Evolutionary conservation across 1,140 invertebrate species (phyloP).

Genomic region (Aphidius ervi): DNA sequence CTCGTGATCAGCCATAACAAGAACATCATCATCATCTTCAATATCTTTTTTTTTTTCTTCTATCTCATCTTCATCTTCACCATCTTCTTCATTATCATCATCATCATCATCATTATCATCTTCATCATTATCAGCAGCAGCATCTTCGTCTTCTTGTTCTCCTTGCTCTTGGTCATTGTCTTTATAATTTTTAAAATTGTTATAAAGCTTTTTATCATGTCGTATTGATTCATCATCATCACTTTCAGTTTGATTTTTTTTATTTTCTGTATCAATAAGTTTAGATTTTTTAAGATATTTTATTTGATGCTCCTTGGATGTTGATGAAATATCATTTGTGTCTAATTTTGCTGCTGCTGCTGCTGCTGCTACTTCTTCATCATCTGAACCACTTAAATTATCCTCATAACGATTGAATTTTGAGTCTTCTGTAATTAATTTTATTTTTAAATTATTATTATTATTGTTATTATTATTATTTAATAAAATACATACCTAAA

Average conservation of each 20-base stretch:
- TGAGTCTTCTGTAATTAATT: slow-evolving; percentile 31
- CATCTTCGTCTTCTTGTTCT: too few relatives aligned
- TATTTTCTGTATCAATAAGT: too few relatives aligned
- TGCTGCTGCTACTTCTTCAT: slow-evolving; percentile 37
- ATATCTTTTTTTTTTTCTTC: slow-evolving; percentile 30
- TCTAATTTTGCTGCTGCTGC: slow-evolving; percentile 19
- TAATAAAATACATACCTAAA: not conserved
- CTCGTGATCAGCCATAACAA: slow-evolving; percentile 47
- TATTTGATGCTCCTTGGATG: slow-evolving; percentile 16
- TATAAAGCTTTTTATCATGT: too few relatives aligned
- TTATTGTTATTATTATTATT: not conserved
- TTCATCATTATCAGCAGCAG: too few relatives aligned
- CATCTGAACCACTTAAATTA: slow-evolving; percentile 40
- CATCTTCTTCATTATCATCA: too few relatives aligned
- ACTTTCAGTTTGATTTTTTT: too few relatives aligned
- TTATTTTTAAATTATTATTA: too few relatives aligned
- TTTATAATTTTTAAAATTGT: too few relatives aligned
- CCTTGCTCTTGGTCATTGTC: too few relatives aligned
- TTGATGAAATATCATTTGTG: slow-evolving; percentile 11
- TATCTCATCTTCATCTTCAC: slow-evolving; percentile 20
- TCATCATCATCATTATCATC: too few relatives aligned
- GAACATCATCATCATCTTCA: slow-evolving; percentile 47
- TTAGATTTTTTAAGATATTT: not conserved
- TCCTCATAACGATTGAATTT: slow-evolving; percentile 46
- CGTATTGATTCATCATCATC: too few relatives aligned